Evolutionary conservation across 2,888 invertebrate species (phyloP).

Genomic region (Leucoma salicis): DNA sequence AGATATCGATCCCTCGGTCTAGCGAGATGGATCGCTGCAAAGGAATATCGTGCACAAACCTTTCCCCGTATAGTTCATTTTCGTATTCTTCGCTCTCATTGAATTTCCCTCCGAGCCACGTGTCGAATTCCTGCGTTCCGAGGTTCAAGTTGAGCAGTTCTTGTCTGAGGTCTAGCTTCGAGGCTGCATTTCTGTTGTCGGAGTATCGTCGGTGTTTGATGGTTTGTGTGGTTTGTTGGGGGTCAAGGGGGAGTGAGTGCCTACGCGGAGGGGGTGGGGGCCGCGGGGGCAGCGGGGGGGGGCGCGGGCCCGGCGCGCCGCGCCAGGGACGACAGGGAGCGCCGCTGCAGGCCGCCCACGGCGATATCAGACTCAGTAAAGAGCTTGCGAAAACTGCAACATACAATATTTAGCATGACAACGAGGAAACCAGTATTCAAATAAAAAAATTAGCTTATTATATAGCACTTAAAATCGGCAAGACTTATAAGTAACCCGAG

Average conservation of each 20-base stretch:
- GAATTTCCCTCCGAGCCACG: conserved; percentile 63
- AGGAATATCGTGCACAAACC: conserved; percentile 58
- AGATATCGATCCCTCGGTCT: conserved; percentile 64
- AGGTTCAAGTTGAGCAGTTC: conserved; percentile 61
- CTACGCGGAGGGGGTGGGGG: conserved; percentile 71
- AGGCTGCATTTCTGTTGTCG: conserved; percentile 38
- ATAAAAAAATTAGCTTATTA: too few species aligned
- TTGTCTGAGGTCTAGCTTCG: conserved; percentile 61
- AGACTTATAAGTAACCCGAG: too few species aligned
- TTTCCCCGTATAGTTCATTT: conserved; percentile 36
- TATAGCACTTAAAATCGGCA: too few species aligned
- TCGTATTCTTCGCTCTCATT: conserved; percentile 45
- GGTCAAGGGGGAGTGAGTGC: conserved; percentile 49
- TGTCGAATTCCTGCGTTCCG: conserved; percentile 54
- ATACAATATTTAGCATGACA: not conserved
- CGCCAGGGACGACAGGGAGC: conserved; percentile 88
- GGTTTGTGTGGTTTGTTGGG: conserved; percentile 9
- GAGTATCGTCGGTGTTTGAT: conserved; percentile 42
- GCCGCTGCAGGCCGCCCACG: conserved; percentile 89
- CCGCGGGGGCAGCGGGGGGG: conserved; percentile 82
- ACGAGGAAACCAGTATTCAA: too few species aligned
- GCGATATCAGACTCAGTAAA: conserved; percentile 90
- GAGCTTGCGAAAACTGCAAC: conserved; percentile 91
- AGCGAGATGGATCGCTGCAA: conserved; percentile 65
- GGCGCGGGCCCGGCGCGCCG: conserved; percentile 75